Base-by-base conservation (phyloP, 2,797 vertebrate genomes). In the Danio choprae region DNA sequence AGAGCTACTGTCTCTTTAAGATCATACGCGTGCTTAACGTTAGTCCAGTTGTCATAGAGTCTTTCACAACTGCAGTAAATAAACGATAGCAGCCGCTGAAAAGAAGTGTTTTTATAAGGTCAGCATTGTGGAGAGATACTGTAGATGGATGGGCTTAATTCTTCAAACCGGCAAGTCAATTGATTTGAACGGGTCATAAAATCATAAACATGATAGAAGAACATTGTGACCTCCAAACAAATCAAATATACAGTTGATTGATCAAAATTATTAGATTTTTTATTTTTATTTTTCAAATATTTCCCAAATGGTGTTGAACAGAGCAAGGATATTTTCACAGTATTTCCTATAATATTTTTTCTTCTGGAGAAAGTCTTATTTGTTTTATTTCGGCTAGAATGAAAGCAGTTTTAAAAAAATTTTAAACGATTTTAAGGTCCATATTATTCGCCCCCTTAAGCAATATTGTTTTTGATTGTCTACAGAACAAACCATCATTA, bases 231-330 rank as follows among this genome's bases (percentile, higher is more conserved):
- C 64, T 81, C 51, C 44, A 58, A 43, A 62, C 44, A 46, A 67
- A 86, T 60, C 64, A 67, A 81, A 79, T 22, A 77, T 7, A 77
- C 53, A n/a, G n/a, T n/a, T n/a, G n/a, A n/a, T n/a, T n/a, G n/a
- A n/a, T n/a, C n/a, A n/a, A n/a, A n/a, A n/a, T n/a, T n/a, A n/a
- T n/a, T n/a, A n/a, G 29, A 29, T 29, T 29, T 29, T 29, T 29
- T 29, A 3, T 29, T 29, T 29, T n/a, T n/a, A n/a, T n/a, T n/a
- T 29, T 29, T 3, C n/a, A 29, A 3, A 29, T 29, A 29, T 29
- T 29, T 29, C 29, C 29, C 29, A 29, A 29, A 29, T 29, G 29
- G 29, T 29, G 29, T 29, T 29, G 29, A 29, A 29, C 1, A 29
- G 29, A 29, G 29, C 1, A 29, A 29, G 1, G 3, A 29, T 29